Base-by-base conservation (phyloP, 1,140 invertebrate genomes). In the Nixonia krombeini region DNA sequence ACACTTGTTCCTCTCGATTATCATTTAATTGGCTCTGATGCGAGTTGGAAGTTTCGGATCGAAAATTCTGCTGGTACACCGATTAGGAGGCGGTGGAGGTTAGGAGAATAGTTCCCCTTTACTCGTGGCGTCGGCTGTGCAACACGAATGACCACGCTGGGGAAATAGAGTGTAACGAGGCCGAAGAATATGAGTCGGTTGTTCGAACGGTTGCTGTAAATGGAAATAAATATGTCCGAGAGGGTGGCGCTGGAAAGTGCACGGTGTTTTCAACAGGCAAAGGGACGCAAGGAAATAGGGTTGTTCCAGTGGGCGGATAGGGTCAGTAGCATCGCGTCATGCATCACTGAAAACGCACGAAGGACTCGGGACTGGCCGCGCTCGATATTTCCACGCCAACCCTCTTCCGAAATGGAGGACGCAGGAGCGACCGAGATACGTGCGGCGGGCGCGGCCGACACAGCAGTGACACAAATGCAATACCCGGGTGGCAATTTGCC, bases 261-360 rank as follows among this genome's bases (percentile, higher is more conserved):
- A n/a, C n/a, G n/a, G n/a, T n/a, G n/a, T n/a, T n/a, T n/a, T n/a
- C n/a, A n/a, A n/a, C n/a, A 17, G 2, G 23, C 21, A 13, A 28
- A 13, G 18, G 51, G 26, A 13, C 16, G 37, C 52, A 42, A 21
- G 64, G 63, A 62, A 59, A 58, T 51, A 55, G 61, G 55, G 44
- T 57, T 76, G 57, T 67, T 69, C 59, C 56, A 57, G 65, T 67
- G 62, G 64, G 68, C 68, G 70, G 69, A 71, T 73, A 65, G 71
- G 73, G 71, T 73, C 71, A 72, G 71, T 73, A 73, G 73, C 68
- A 69, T 72, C 52, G 56, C 70, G 25, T 57, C 71, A 69, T 73
- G 73, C 71, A 73, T 75, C 71, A 73, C 56, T 72, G 49, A 29
- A 69, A 64, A 51, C 55, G 70, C 37, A 69, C 38, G 50, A 37